Base-by-base conservation (phyloP, 2,888 invertebrate genomes). In the Rambutsinella grinnellia region DNA sequence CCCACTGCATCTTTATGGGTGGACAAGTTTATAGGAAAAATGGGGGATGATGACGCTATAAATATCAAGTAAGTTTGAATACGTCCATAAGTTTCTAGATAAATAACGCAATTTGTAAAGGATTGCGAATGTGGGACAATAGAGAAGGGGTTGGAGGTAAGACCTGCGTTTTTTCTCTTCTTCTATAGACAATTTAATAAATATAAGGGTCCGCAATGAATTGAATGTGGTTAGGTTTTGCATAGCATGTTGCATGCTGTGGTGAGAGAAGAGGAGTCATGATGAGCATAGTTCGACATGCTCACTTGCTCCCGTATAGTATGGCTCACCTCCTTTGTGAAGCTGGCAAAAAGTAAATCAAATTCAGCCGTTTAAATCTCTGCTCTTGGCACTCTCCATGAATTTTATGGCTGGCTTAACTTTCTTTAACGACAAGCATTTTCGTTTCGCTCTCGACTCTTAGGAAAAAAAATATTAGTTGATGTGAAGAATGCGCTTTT, bases 21-120 rank as follows among this genome's bases (percentile, higher is more conserved):
- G 13, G 5, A 36, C 36, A n/a, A n/a, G n/a, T n/a, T n/a, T n/a
- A 36, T 5, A 13, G 36, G 13, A 36, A 36, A 8, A 36, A 13
- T 36, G 36, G 5, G 36, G 6, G 13, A 36, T 8, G 13, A 36
- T 36, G 13, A 13, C 13, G 13, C 36, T 36, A 36, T 36, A 36
- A 36, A 36, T 36, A 36, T 36, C 13, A 36, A 36, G 36, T 36
- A 13, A 36, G 6, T 36, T 36, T 13, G 27, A 3, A 26, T 26
- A 27, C 27, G 27, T 57, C 21, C n/a, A 27, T 57, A 49, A 49
- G 44, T 61, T 23, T 53, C 21, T 61, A 69, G 62, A 70, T 62
- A 62, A 70, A 70, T 70, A 53, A 56, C 70, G 62, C 70, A 70
- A 70, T 70, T 70, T 70, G 70, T 62, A 62, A 61, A 54, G 69